Base-by-base conservation (phyloP, 2,888 invertebrate genomes). In the Tenthredo distinguenda region DNA sequence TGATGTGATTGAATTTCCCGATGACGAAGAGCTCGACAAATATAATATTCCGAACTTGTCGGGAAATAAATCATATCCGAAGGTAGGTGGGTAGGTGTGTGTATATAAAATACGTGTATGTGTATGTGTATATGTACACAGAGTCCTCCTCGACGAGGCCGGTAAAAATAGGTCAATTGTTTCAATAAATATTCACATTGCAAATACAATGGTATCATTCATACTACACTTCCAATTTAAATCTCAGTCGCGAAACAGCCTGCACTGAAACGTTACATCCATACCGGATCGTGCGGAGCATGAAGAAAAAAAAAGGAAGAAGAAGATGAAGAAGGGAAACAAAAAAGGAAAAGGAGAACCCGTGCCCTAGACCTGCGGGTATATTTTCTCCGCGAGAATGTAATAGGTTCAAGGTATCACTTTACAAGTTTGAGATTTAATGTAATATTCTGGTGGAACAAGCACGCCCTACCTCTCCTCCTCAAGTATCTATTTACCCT, bases 141-240 rank as follows among this genome's bases (percentile, higher is more conserved):
- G 34, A 62, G 34, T 40, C 26, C 26, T 26, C 26, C 26, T 26
- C 62, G 58, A 37, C 62, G 37, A 21, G 62, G 34, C 68, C 37
- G 37, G 18, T 62, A 81, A 62, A 81, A 81, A 81, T 81, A 50
- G 81, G 81, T 81, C 81, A 81, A 81, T 81, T 81, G 62, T 81
- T 81, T 40, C 81, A 62, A 81, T 81, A 81, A 81, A 81, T 81
- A 81, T 81, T 81, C 81, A 62, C 37, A 50, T 62, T 37, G 21
- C 77, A 50, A 77, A 55, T 77, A 50, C 34, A 77, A 74, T 74
- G 15, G 72, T 55, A 77, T 77, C 77, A 81, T 81, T 81, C 62
- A 62, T 62, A 81, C n/a, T 62, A 40, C 62, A 62, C 7, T 62
- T 50, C 21, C 81, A n/a, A 40, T 58, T 62, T 43, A 43, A 43